Conservation (phyloP, 2,888 invertebrate species). For the Eupithecia tripunctaria region DNA sequence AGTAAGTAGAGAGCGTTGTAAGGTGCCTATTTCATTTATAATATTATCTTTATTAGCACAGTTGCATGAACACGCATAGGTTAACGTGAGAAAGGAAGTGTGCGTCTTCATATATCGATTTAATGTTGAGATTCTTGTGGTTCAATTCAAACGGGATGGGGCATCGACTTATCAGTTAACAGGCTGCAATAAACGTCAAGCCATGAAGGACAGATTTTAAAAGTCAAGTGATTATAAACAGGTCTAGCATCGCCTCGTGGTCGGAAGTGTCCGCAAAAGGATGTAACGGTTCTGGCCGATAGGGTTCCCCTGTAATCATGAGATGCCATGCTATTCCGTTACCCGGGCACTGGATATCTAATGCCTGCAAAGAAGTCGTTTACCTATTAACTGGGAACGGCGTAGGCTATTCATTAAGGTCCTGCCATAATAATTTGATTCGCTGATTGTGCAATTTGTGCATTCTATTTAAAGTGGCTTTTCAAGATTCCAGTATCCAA, state of each 20-base stretch:
- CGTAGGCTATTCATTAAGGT: constrained; percentile 23
- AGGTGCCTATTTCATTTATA: neutral
- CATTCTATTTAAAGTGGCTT: neutral
- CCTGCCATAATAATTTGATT: constrained; percentile 1
- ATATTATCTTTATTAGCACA: constrained; percentile 17
- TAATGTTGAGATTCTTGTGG: constrained; percentile 34
- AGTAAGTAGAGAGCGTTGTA: neutral
- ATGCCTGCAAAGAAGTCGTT: constrained; percentile 56
- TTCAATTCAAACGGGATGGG: constrained; percentile 39
- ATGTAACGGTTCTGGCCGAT: constrained; percentile 67
- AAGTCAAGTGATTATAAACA: constrained; percentile 47
- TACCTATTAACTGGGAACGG: constrained; percentile 55
- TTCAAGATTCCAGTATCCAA: neutral
- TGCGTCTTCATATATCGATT: constrained; percentile 32
- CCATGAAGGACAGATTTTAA: constrained; percentile 47
- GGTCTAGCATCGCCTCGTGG: constrained; percentile 50
- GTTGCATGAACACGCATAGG: constrained; percentile 15
- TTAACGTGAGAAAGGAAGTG: constrained; percentile 37
- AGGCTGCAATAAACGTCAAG: constrained; percentile 41
- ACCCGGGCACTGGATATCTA: constrained; percentile 49
- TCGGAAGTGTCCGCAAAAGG: constrained; percentile 67
- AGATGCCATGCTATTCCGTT: constrained; percentile 59
- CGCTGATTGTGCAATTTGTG: neutral
- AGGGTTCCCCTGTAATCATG: constrained; percentile 62
- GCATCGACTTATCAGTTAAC: constrained; percentile 39